A percentile compares a stretch with the other conserved stretches of the same genome.
phyloP scores from a whole-genome alignment of 1,140 invertebrate genomes.

The Lerema accius region DNA sequence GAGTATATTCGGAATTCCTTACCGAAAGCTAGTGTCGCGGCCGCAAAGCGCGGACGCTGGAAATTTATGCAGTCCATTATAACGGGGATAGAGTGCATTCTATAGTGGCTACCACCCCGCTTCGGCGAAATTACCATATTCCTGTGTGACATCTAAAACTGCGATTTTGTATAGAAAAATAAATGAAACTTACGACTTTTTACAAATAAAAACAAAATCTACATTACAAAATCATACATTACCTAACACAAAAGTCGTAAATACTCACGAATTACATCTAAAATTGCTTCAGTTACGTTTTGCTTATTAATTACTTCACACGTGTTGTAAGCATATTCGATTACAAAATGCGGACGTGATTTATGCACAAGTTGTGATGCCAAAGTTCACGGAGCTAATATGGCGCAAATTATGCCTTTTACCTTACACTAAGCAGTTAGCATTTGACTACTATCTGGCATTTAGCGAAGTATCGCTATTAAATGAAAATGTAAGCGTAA shows the following conservation, averaged over 20 bases:
- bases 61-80: constrained; percentile 18
- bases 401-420: constrained; percentile 4
- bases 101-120: not conserved
- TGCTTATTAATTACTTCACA: too few species aligned
- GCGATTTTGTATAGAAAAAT: not conserved
- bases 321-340: not conserved
- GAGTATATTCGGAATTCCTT: not conserved
- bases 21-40: not conserved
- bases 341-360: constrained; percentile 2
- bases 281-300: too few species aligned
- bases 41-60: not conserved
- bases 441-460: not conserved
- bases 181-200: too few species aligned
- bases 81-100: constrained; percentile 11
- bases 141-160: not conserved
- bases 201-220: too few species aligned
- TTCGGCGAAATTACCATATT: constrained; percentile 1
- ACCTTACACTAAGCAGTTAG: too few species aligned
- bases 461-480: too few species aligned
- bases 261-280: too few species aligned
- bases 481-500: too few species aligned
- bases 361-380: constrained; percentile 1
- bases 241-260: too few species aligned
- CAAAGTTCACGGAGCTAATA: not conserved
- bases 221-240: too few species aligned